Conservation (phyloP, 2,113 vertebrate species). For the Dicerorhinus sumatrensis region DNA sequence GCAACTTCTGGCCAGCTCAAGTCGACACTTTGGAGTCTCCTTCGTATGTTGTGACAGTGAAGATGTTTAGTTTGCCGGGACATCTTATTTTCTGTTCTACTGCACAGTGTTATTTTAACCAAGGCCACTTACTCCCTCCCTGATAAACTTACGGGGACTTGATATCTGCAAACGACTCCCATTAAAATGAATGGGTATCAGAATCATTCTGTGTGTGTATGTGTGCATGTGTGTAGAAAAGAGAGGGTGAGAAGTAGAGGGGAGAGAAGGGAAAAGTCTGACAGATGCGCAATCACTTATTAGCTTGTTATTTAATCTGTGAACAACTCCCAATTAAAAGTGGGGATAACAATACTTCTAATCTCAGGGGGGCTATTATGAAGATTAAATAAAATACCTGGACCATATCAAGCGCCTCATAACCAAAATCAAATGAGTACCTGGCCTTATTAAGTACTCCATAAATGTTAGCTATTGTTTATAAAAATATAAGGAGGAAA, state of each 20-base stretch:
- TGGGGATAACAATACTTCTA: neutral
- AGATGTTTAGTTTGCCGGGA: slow-evolving; percentile 87
- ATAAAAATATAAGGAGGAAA: neutral
- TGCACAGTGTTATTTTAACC: slow-evolving; percentile 89
- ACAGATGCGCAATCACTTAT: neutral
- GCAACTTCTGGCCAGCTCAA: neutral
- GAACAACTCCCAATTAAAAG: neutral
- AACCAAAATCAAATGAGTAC: slow-evolving; percentile 36
- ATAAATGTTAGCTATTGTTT: neutral
- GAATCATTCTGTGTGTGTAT: slow-evolving; percentile 31
- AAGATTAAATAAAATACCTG: neutral
- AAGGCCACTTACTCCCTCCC: slow-evolving; percentile 77
- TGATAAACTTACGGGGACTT: slow-evolving; percentile 83
- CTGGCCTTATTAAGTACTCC: neutral
- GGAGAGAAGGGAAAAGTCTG: neutral
- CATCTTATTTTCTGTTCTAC: slow-evolving; percentile 91
- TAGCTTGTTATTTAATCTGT: slow-evolving; percentile 10
- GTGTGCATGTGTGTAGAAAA: slow-evolving; percentile 37
- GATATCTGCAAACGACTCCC: slow-evolving; percentile 81
- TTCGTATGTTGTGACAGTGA: slow-evolving; percentile 83
- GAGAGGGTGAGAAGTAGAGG: neutral
- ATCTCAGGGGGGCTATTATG: neutral
- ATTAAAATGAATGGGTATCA: slow-evolving; percentile 75
- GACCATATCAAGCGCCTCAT: neutral
- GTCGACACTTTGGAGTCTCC: slow-evolving; percentile 49